phyloP scores from a whole-genome alignment of 2,888 invertebrate genomes.

The Cyrtodaria siliqua region DNA sequence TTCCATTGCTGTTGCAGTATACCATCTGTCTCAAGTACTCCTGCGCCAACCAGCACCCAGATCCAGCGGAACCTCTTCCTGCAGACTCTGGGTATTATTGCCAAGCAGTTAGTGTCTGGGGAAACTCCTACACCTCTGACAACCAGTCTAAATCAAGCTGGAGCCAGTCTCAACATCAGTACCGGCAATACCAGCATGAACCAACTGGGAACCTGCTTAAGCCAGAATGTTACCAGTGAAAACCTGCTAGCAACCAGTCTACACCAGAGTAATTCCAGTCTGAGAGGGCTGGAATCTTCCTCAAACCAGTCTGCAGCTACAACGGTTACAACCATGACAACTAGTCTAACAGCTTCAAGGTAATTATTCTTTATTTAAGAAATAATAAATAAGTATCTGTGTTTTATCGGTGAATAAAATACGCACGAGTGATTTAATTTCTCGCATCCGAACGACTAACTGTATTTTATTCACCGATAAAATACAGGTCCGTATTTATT shows the following conservation, averaged over 20 bases:
- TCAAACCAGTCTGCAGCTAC: background rate
- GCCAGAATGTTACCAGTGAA: background rate
- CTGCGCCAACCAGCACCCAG: conserved; percentile 3
- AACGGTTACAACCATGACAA: background rate
- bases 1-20: background rate
- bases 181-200: conserved; percentile 15
- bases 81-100: conserved; percentile 59
- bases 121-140: conserved; percentile 4
- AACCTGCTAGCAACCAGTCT: no score
- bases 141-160: background rate
- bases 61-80: conserved; percentile 49
- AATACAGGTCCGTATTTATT: no score
- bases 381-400: no score
- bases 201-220: background rate
- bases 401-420: no score
- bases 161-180: background rate
- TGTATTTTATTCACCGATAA: no score
- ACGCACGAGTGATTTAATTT: no score
- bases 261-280: no score
- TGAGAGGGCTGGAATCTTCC: no score
- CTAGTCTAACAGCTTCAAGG: conserved; percentile 11
- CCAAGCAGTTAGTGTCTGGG: conserved; percentile 41
- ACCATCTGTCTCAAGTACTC: background rate
- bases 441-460: no score
- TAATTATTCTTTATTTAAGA: no score